Conservation (phyloP, 1,140 invertebrate genomes). For the Euschistus heros region DNA sequence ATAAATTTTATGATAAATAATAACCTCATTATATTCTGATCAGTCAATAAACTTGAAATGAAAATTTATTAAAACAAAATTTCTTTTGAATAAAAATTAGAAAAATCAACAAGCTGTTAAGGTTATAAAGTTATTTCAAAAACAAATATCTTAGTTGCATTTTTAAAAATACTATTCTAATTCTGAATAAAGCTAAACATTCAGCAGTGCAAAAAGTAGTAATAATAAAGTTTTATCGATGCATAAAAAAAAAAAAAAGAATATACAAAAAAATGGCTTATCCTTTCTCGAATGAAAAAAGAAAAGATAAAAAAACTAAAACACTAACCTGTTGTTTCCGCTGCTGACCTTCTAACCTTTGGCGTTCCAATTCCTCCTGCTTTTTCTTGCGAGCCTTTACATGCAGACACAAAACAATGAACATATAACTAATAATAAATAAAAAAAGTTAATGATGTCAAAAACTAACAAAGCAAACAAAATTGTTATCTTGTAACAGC, state of each 20-base stretch:
- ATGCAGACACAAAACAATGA: constrained; percentile 27
- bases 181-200: constrained; percentile 21
- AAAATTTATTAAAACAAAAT: too few relatives aligned
- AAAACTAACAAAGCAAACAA: constrained; percentile 12
- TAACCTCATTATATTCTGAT: too few relatives aligned
- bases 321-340: constrained; percentile 70
- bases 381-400: constrained; percentile 66
- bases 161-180: neutral
- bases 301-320: constrained; percentile 18
- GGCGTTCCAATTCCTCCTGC: constrained; percentile 73
- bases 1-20: neutral
- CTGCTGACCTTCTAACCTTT: constrained; percentile 70
- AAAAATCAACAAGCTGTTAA: too few relatives aligned
- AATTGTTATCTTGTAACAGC: constrained; percentile 12
- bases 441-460: constrained; percentile 18
- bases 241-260: too few relatives aligned
- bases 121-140: neutral
- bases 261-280: too few relatives aligned
- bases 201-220: constrained; percentile 8
- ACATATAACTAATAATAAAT: constrained; percentile 23
- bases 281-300: neutral
- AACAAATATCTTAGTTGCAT: neutral
- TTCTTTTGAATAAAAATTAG: too few relatives aligned
- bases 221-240: neutral
- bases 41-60: too few relatives aligned